These are phyloP conservation scores for Paraplagusia blochii DNA, from an alignment of 2,113 vertebrate species.

Conservation along the genomic window DNA sequence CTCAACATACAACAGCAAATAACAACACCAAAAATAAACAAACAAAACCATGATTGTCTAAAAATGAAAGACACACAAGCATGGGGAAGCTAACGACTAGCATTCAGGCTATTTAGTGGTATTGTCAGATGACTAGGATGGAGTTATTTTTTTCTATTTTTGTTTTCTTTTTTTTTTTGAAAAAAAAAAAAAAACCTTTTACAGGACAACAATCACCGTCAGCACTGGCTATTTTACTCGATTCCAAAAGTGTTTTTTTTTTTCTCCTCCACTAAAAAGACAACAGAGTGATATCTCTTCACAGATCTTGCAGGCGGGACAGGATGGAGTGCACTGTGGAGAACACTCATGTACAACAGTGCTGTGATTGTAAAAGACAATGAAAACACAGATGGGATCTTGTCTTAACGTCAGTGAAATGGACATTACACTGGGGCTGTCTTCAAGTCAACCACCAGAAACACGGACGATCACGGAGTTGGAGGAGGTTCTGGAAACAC, in stretches of 20 bases:
- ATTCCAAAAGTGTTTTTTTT: constrained; percentile 59
- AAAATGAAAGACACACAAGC: constrained; percentile 90
- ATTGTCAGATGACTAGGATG: constrained; percentile 69
- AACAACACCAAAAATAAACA: constrained; percentile 89
- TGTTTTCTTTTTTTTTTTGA: constrained; percentile 26
- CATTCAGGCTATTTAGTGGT: constrained; percentile 87
- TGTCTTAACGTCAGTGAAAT: background rate
- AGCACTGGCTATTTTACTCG: constrained; percentile 70
- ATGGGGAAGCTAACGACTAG: constrained; percentile 85
- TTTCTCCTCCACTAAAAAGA: constrained; percentile 70
- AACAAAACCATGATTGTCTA: constrained; percentile 93
- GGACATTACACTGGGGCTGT: background rate
- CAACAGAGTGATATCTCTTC: constrained; percentile 69
- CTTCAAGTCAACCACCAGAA: constrained; percentile 14
- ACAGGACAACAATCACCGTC: constrained; percentile 73
- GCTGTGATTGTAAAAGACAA: constrained; percentile 74
- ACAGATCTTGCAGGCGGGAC: constrained; percentile 62
- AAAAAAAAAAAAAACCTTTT: constrained; percentile 46
- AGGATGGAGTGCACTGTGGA: constrained; percentile 62
- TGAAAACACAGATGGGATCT: constrained; percentile 45
- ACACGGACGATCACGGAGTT: constrained; percentile 33
- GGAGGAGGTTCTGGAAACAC: constrained; percentile 32
- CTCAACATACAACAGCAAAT: constrained; percentile 92
- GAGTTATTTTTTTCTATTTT: constrained; percentile 22
- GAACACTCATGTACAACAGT: constrained; percentile 68